phyloP scores from a whole-genome alignment of 2,888 invertebrate species.

The Chesias legatella region DNA sequence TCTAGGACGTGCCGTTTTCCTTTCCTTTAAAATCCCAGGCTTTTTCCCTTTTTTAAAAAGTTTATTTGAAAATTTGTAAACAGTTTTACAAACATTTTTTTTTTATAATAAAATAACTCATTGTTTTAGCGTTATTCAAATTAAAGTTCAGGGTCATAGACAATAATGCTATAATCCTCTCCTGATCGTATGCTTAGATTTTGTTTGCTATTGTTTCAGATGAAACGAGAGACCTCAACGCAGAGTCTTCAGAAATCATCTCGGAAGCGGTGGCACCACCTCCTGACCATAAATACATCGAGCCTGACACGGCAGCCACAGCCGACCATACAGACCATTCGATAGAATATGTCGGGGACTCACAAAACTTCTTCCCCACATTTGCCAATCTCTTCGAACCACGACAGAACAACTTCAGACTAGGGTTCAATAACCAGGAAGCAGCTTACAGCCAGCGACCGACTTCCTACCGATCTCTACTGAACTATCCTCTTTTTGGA shows the following conservation, averaged over 20 bases:
- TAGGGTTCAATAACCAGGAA: constrained; percentile 81
- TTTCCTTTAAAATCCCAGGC: no score
- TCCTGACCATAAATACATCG: constrained; percentile 40
- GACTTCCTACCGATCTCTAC: constrained; percentile 67
- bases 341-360: constrained; percentile 76
- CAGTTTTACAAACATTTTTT: no score
- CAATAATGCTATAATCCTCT: constrained; percentile 14
- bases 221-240: constrained; percentile 60
- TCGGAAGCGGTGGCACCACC: constrained; percentile 69
- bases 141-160: no score
- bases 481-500: constrained; percentile 69
- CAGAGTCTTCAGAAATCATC: constrained; percentile 72
- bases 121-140: no score
- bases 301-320: constrained; percentile 46
- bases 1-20: no score
- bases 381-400: constrained; percentile 85
- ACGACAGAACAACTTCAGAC: constrained; percentile 77
- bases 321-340: constrained; percentile 68
- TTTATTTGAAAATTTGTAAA: no score
- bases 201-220: constrained; percentile 54
- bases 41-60: no score
- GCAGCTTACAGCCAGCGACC: constrained; percentile 82
- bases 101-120: no score
- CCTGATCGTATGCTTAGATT: neutral
- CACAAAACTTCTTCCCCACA: constrained; percentile 89